Percentiles rank a stretch among this genome's conserved stretches.
These are phyloP conservation scores for Neoaliturus tenellus DNA, from an alignment of 2,888 invertebrate genomes.

Conservation along the genomic window DNA sequence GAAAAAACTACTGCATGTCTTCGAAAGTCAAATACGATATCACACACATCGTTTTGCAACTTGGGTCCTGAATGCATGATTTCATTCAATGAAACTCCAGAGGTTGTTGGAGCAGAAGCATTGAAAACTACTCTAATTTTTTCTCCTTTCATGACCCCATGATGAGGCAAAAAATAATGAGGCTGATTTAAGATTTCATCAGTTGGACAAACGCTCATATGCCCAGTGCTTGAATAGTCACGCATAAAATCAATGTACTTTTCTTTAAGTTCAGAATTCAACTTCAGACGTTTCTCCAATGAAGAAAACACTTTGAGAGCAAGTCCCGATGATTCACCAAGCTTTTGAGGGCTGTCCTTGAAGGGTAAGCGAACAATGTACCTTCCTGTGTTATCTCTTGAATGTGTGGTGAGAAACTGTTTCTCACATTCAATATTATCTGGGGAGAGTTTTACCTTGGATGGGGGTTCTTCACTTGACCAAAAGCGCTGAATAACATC, in stretches of 20 bases:
- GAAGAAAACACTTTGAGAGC: not conserved
- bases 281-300: not conserved
- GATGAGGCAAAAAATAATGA: slow-evolving; percentile 1
- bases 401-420: not conserved
- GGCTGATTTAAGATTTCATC: not conserved
- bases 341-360: not conserved
- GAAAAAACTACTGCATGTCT: not conserved
- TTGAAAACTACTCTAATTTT: slow-evolving; percentile 25
- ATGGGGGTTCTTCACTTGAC: not conserved
- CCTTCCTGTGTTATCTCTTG: not conserved
- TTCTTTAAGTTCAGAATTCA: not conserved
- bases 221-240: not conserved
- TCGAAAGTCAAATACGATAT: not conserved
- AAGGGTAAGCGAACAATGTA: not conserved
- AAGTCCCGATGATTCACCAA: not conserved
- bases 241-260: not conserved
- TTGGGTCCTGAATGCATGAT: slow-evolving; percentile 18
- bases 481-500: not conserved
- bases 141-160: not conserved
- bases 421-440: not conserved
- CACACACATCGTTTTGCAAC: not conserved
- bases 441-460: not conserved
- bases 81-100: not conserved
- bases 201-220: not conserved
- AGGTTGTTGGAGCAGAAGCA: slow-evolving; percentile 1